Conservation (phyloP, 1,140 invertebrate genomes). For the Wiebesia pumilae region DNA sequence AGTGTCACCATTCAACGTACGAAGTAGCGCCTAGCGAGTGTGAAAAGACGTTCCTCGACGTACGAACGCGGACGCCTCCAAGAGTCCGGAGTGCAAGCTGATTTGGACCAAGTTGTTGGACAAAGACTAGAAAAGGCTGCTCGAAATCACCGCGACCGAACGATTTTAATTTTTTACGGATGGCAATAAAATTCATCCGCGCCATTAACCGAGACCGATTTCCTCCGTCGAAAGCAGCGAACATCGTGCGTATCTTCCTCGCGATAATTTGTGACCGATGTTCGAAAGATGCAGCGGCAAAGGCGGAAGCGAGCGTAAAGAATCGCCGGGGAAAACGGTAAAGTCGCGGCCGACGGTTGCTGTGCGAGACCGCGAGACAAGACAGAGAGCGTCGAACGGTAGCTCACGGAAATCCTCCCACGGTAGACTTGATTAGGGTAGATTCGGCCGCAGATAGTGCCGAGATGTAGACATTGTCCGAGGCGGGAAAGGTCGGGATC, state of each 20-base stretch:
- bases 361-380: too few species aligned
- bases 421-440: constrained; percentile 42
- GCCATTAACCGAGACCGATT: not conserved
- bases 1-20: not conserved
- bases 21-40: too few species aligned
- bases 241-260: too few species aligned
- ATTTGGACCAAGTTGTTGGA: too few species aligned
- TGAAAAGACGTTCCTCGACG: not conserved
- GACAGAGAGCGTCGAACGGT: not conserved
- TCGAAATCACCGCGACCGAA: not conserved
- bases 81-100: constrained; percentile 13
- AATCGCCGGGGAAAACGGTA: not conserved
- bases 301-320: not conserved
- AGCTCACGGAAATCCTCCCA: constrained; percentile 34
- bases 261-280: not conserved
- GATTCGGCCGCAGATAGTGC: constrained; percentile 34
- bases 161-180: constrained; percentile 5
- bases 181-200: not conserved
- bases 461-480: constrained; percentile 41
- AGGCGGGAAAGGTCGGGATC: constrained; percentile 10
- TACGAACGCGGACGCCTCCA: constrained; percentile 6
- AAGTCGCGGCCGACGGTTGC: not conserved
- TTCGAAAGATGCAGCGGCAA: not conserved
- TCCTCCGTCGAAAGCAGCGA: too few species aligned
- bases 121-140: constrained; percentile 29